Evolutionary conservation across 2,888 invertebrate genomes (phyloP), one percentile per base, ranked within the genome.

Genomic region (Philereme transversata): DNA sequence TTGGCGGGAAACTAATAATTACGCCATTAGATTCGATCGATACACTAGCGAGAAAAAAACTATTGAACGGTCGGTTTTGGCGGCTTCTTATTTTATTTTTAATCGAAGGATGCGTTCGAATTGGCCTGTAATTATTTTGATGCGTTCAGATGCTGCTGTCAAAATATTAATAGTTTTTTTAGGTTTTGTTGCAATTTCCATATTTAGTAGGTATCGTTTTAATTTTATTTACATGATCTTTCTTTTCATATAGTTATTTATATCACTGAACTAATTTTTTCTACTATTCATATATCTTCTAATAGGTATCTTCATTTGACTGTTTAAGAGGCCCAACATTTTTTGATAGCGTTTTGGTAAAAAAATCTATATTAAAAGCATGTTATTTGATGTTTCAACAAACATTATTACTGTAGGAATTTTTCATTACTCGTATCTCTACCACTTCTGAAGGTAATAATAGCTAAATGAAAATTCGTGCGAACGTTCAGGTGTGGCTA

Each of bases 11-110:
- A 82, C 88, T 79, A 76, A 76, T 87, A 79, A 90, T 91, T 92
- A 91, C 79, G 79, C 86, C 88, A 91, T 92, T 91, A 91, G 89
- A 86, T 75, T 79, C 74, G 84, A 90, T 89, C 90, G 88, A 90
- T 90, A 89, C 83, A 76, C 86, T 86, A 60, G 50, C 38, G 36
- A 54, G 50, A 50, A 63, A 63, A 62, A 51, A 55, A 49, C 47
- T 53, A 90, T 86, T 84, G 87, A 87, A 81, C 78, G 63, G 52
- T 67, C 56, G 82, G 73, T 79, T 72, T 82, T 83, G 77, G 78
- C 81, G 81, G 79, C 78, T 72, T 70, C 67, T 70, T 73, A 6
- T 73, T 75, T 72, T 76, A 76, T 75, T 72, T 72, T 65, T 73
- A 73, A 77, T 78, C 74, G 70, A 76, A 78, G 79, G 78, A 74